Percentiles rank a stretch among this genome's conserved stretches.
Conservation (phyloP, 2,113 vertebrate species). For the Acinonyx jubatus region DNA sequence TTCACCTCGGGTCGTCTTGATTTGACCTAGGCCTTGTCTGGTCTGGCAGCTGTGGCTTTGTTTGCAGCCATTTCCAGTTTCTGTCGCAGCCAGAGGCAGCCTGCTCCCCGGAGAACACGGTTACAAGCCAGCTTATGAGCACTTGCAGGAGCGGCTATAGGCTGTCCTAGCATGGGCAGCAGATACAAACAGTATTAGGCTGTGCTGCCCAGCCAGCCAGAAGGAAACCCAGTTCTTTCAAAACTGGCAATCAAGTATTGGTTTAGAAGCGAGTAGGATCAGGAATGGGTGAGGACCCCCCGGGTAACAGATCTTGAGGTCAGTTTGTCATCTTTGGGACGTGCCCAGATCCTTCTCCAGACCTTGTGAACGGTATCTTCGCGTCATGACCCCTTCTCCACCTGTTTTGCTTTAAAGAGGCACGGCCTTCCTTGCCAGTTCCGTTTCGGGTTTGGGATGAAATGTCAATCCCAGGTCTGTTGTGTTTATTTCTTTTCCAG, state of each 20-base stretch:
- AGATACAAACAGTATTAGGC: neutral
- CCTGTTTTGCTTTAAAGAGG: neutral
- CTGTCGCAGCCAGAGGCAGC: neutral
- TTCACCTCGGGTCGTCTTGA: neutral
- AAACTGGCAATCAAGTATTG: neutral
- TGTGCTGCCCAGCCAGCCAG: neutral
- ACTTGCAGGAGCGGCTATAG: neutral
- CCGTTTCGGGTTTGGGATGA: neutral
- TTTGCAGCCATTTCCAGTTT: neutral
- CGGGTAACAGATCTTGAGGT: neutral
- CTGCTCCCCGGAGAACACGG: neutral
- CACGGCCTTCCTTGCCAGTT: neutral
- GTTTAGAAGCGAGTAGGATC: neutral
- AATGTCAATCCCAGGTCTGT: neutral
- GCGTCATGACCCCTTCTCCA: neutral
- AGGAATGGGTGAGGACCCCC: neutral
- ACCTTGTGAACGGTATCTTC: neutral
- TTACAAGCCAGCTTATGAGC: neutral
- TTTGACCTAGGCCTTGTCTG: constrained; percentile 6
- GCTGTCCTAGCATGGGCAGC: neutral
- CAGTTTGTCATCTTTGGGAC: neutral
- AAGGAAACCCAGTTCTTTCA: neutral
- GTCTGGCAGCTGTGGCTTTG: neutral
- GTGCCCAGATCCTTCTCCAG: neutral
- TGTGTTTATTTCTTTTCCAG: neutral